A percentile compares a stretch with the other conserved stretches of the same genome.
Conservation (phyloP, 2,888 invertebrate species). For the Drosophila multiciliata region DNA sequence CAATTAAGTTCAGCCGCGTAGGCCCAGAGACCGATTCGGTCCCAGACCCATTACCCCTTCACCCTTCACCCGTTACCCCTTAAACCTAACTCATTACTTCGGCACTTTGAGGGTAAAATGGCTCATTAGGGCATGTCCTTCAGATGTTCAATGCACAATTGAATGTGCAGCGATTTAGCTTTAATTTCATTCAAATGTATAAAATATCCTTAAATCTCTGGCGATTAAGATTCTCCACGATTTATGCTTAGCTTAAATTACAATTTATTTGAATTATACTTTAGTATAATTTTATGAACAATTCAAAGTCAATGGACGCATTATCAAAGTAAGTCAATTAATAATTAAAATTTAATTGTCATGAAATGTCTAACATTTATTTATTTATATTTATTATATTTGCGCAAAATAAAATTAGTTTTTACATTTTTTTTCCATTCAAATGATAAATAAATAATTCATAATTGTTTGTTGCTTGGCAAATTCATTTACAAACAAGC, state of each 20-base stretch:
- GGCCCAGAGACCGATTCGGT: slow-evolving; percentile 15
- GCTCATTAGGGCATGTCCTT: slow-evolving; percentile 71
- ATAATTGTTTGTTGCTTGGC: too few relatives aligned
- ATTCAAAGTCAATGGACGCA: slow-evolving; percentile 1
- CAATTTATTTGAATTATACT: neutral
- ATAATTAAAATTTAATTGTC: neutral
- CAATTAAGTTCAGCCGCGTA: slow-evolving; percentile 68
- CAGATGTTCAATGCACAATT: slow-evolving; percentile 51
- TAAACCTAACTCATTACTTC: slow-evolving; percentile 4
- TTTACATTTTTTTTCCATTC: neutral
- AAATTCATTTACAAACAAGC: neutral
- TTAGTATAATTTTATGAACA: neutral
- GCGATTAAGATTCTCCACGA: neutral
- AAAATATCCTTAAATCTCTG: slow-evolving; percentile 23
- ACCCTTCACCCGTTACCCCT: neutral
- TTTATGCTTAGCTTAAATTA: slow-evolving; percentile 11
- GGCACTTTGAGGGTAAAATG: slow-evolving; percentile 38
- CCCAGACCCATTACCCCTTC: neutral
- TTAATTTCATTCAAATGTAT: slow-evolving; percentile 29
- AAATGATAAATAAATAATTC: slow-evolving; percentile 2
- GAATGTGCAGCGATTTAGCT: slow-evolving; percentile 44
- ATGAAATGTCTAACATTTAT: too few relatives aligned
- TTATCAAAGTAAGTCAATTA: neutral
- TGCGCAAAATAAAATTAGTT: neutral
- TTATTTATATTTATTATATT: neutral